phyloP scores from a whole-genome alignment of 2,888 invertebrate species.

The Ophion obscuratus region DNA sequence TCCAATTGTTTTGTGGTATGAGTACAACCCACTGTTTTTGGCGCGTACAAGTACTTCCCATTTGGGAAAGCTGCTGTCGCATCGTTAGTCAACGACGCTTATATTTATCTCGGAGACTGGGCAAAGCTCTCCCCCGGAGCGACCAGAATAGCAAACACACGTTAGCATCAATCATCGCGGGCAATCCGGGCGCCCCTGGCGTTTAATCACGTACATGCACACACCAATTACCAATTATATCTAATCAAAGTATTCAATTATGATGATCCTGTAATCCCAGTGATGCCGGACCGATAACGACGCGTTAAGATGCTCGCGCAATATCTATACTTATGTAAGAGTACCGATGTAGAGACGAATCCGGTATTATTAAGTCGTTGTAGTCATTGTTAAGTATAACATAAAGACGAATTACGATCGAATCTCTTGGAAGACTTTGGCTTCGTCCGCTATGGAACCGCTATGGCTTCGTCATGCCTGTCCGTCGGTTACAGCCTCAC shows the following conservation, averaged over 20 bases:
- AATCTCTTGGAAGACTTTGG: not conserved
- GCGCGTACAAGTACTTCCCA: not conserved
- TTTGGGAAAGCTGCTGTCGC: slow-evolving; percentile 4
- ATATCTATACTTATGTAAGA: not conserved
- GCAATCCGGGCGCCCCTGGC: not conserved
- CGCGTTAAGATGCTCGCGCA: not conserved
- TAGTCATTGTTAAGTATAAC: not conserved
- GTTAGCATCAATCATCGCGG: not conserved
- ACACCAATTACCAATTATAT: not conserved
- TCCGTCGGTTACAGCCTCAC: too few species aligned
- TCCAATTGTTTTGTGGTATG: not conserved
- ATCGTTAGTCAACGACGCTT: slow-evolving; percentile 41
- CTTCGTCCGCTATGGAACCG: too few species aligned
- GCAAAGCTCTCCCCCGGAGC: slow-evolving; percentile 9
- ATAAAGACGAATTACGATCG: not conserved
- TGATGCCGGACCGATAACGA: not conserved
- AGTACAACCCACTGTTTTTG: not conserved
- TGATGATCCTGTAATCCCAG: not conserved
- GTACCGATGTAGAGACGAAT: not conserved
- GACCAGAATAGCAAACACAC: slow-evolving; percentile 22
- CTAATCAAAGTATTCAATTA: slow-evolving; percentile 4
- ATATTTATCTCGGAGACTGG: slow-evolving; percentile 38
- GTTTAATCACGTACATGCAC: not conserved
- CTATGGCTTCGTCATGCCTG: not conserved
- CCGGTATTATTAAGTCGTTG: not conserved